Evolutionary conservation across 1,140 invertebrate species (phyloP).

Genomic region (Steinernema feltiae): DNA sequence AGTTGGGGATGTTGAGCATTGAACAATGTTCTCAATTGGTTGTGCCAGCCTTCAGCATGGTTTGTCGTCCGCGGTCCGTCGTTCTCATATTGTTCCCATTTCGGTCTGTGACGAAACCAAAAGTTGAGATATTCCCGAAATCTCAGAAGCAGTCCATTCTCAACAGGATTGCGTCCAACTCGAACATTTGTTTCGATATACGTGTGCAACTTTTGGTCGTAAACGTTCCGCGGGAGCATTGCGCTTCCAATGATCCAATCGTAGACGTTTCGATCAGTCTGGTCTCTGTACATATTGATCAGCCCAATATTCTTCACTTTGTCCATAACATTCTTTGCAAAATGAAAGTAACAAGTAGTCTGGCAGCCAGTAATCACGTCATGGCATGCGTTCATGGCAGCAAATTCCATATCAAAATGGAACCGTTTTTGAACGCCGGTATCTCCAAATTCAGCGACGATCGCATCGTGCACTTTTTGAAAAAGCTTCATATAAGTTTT

Average conservation of each 20-base stretch:
- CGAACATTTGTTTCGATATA: not conserved
- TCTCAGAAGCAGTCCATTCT: not conserved
- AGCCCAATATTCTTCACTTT: not conserved
- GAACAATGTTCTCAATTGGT: not conserved
- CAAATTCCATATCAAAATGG: not conserved
- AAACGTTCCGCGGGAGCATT: not conserved
- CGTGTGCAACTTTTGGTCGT: not conserved
- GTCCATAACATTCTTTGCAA: slow-evolving; percentile 1
- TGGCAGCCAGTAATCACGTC: not conserved
- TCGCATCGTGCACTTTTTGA: not conserved
- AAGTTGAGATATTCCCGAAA: not conserved
- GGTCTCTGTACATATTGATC: not conserved
- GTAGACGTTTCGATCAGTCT: not conserved
- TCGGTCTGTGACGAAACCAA: not conserved
- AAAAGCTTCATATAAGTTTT: not conserved
- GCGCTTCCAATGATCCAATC: not conserved
- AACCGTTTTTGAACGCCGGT: not conserved
- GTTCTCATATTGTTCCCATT: not conserved
- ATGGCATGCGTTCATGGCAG: not conserved
- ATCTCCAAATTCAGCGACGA: not conserved
- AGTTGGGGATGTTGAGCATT: not conserved
- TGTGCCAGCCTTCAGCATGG: not conserved
- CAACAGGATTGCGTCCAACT: not conserved
- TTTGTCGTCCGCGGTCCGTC: not conserved
- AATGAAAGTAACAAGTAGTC: not conserved